phyloP scores from a whole-genome alignment of 2,113 vertebrate species.

The Bufo bufo region DNA sequence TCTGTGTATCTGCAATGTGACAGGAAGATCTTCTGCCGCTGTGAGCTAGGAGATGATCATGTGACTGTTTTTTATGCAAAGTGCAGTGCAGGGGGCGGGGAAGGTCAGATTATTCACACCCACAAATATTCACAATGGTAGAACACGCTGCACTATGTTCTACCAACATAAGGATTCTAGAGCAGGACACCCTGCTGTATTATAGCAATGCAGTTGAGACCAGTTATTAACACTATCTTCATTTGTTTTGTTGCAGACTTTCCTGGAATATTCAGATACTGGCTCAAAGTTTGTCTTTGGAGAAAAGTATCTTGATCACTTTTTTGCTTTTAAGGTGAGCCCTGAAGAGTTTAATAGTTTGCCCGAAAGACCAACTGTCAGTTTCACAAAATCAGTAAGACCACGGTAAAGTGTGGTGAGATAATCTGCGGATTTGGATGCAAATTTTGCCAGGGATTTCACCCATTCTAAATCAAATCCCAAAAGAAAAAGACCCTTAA shows the following conservation, averaged over 20 bases:
- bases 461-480: neutral
- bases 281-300: slow-evolving; percentile 86
- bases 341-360: neutral
- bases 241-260: slow-evolving; percentile 67
- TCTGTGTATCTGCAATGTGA: no score
- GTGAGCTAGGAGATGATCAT: no score
- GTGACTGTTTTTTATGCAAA: no score
- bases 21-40: no score
- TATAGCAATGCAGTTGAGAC: neutral
- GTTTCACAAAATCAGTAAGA: neutral
- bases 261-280: slow-evolving; percentile 76
- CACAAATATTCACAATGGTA: no score
- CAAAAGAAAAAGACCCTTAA: no score
- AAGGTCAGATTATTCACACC: no score
- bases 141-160: no score
- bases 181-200: neutral
- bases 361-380: neutral
- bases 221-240: neutral
- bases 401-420: neutral
- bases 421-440: neutral
- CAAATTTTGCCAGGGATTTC: neutral
- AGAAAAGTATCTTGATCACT: slow-evolving; percentile 77
- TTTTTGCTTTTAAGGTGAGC: slow-evolving; percentile 86
- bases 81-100: no score
- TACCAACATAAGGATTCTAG: neutral